Base-by-base conservation (phyloP, 2,797 vertebrate genomes). In the Myotis daubentonii region DNA sequence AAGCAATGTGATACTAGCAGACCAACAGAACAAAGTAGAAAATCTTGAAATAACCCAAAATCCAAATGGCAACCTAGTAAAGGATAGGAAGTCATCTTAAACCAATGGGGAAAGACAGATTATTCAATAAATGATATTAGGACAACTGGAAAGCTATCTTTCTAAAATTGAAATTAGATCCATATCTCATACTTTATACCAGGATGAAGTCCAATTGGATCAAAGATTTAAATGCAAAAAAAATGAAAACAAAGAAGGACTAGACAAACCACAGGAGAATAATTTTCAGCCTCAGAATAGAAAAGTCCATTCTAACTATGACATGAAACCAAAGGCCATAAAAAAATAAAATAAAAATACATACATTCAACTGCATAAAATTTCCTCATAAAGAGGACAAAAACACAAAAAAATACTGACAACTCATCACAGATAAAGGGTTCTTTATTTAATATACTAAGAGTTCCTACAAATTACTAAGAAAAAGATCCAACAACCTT, bases 1-100 rank as follows among this genome's bases (percentile, higher is more conserved):
- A 94, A 93, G 47, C 38, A 89, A 11, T 30, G 5, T 82, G n/a
- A 91, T n/a, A 62, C 6, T 75, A 74, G 55, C 41, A 81, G 82
- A 82, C 44, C 13, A 89, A 72, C 0, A 88, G 8, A 75, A 87
- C 4, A 86, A 20, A 87, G 47, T 3, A 84, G 71, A 92, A 90
- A 94, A 89, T 76, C 44, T 28, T 92, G 38, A 93, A 94, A 89
- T 85, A 95, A 88, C 68, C 23, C 28, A 75, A 95, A 95, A 74
- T 87, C 83, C 28, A 91, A 66, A 95, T 6, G 33, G 36, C 30
- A 87, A 65, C 65, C 74, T 71, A 78, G 20, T 38, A 57, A 20
- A 85, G 13, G 17, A 92, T 13, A 87, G 10, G 74, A n/a, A 51
- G 6, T 72, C 41, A 75, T 84, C 70, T 83, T 74, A 53, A 90